phyloP scores from a whole-genome alignment of 1,140 invertebrate species.

The Drosophila albomicans region DNA sequence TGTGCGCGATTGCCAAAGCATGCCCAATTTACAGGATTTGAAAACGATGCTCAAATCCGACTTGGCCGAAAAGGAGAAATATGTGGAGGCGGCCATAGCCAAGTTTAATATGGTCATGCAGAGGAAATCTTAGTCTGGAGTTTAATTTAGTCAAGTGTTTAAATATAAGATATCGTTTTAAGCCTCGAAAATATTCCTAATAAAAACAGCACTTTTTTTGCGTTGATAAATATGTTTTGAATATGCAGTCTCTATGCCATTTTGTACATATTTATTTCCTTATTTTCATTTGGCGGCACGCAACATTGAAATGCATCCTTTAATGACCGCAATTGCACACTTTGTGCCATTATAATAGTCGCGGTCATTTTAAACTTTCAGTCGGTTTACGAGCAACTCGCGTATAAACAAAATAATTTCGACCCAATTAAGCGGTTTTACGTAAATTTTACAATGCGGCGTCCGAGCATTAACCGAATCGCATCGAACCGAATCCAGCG shows the following conservation, averaged over 20 bases:
- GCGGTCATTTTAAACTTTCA: constrained; percentile 44
- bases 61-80: constrained; percentile 85
- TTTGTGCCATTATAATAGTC: constrained; percentile 46
- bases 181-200: too few relatives aligned
- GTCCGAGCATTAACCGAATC: constrained; percentile 35
- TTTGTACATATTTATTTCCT: not conserved
- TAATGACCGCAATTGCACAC: constrained; percentile 37
- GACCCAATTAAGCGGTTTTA: constrained; percentile 70
- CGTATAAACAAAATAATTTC: constrained; percentile 71
- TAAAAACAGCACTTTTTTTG: too few relatives aligned
- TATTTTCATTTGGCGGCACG: constrained; percentile 4
- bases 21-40: constrained; percentile 88
- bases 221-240: too few relatives aligned
- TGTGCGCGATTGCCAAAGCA: constrained; percentile 88
- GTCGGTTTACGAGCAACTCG: constrained; percentile 46
- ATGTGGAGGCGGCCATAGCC: constrained; percentile 58
- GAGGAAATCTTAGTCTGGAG: not conserved
- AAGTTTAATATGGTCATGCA: constrained; percentile 59
- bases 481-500: constrained; percentile 24
- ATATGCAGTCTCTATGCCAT: too few relatives aligned
- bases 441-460: constrained; percentile 65
- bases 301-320: constrained; percentile 29
- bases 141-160: not conserved
- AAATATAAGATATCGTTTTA: too few relatives aligned
- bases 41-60: constrained; percentile 88